A percentile compares a stretch with the other conserved stretches of the same genome.
Evolutionary conservation across 1,140 invertebrate genomes (phyloP).

Genomic region (Heliconius eleuchia): DNA sequence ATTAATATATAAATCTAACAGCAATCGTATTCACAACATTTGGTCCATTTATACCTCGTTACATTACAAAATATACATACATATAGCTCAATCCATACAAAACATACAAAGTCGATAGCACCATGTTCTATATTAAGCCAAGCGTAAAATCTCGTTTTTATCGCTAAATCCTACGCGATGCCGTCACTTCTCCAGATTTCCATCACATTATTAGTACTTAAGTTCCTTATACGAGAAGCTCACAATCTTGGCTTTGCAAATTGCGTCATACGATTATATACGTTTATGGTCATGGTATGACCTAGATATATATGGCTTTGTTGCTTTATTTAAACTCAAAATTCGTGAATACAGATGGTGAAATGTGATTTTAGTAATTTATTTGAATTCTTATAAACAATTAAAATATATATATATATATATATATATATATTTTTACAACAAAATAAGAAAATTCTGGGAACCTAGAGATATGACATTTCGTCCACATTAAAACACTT

Average conservation of each 20-base stretch:
- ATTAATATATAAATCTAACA: no score
- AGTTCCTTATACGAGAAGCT: slow-evolving; percentile 22
- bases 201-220: slow-evolving; percentile 22
- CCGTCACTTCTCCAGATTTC: slow-evolving; percentile 24
- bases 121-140: slow-evolving; percentile 12
- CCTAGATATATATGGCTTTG: not conserved
- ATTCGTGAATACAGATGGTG: no score
- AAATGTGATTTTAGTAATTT: no score
- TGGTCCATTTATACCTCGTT: not conserved
- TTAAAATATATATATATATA: no score
- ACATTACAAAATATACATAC: not conserved
- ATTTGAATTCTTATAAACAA: no score
- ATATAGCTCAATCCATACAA: not conserved
- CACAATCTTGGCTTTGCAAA: slow-evolving; percentile 6
- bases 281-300: not conserved
- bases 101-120: not conserved
- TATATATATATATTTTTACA: no score
- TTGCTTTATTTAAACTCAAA: not conserved
- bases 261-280: not conserved
- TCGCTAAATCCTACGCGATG: slow-evolving; percentile 26
- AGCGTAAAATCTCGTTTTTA: slow-evolving; percentile 26
- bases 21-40: no score
- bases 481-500: no score
- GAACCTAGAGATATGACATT: no score
- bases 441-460: no score